Evolutionary conservation across 2,113 vertebrate genomes (phyloP), one percentile per base, ranked within the genome.

Genomic region (Istiophorus platypterus): DNA sequence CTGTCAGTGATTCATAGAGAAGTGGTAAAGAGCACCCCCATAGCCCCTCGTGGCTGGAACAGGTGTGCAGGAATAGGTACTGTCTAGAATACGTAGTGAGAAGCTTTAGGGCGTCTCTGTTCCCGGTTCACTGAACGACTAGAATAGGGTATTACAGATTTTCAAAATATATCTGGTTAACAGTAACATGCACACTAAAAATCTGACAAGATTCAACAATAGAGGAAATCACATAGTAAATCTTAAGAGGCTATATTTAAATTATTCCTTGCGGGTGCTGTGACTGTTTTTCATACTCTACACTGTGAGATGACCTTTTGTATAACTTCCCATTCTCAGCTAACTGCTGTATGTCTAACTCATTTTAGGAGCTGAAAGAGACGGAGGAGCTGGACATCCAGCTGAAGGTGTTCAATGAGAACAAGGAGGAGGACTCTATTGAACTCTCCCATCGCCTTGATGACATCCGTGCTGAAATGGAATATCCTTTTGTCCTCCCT

Each of bases 331-430:
- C 56, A 31, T 37, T 77, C 15, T 78, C 27, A 80, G 29, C n/a
- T 54, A 29, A 39, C 51, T 26, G 0, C 20, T 67, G 3, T 74
- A 2, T 85, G 47, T 84, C 10, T 31, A 18, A 69, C 52, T 76
- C 57, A n/a, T 79, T 85, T 3, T 39, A 99, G 98, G 96, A 95
- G 90, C 95, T 99, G 72, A 99, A 99, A 95, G 97, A 99, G 39
- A 99, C 98, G 0, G 98, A 99, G n/a, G 98, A 99, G 85, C 96
- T 99, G 29, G 98, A 99, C 95, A 99, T 99, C 94, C 98, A 99
- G 88, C 93, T 99, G 88, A 98, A 95, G 94, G 98, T 99, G 66
- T 99, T 99, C 95, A 99, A 99, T 92, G 98, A 99, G 92, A 99
- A 98, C 93, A 99, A 99, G 94, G 98, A 99, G 72, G 98, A 99